Evolutionary conservation across 2,797 vertebrate genomes (phyloP).

Genomic region (Diplodus sargus): DNA sequence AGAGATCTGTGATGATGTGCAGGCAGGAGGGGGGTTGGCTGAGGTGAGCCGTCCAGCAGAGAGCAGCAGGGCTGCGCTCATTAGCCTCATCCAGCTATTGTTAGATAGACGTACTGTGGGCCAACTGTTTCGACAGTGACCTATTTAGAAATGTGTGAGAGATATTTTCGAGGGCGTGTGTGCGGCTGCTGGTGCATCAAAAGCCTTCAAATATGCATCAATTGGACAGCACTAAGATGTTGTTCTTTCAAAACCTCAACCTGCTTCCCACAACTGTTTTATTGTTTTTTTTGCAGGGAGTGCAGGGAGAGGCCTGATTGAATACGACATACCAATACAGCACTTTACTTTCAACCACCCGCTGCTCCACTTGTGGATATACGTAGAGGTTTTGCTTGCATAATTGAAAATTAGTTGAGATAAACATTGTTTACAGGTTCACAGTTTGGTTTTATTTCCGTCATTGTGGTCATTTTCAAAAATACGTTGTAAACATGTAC

Average conservation of each 20-base stretch:
- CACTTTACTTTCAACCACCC: background rate
- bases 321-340: background rate
- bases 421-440: background rate
- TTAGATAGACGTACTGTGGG: conserved; percentile 45
- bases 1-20: conserved; percentile 53
- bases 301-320: conserved; percentile 4
- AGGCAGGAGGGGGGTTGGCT: conserved; percentile 45
- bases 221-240: conserved; percentile 18
- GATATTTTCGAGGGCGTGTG: conserved; percentile 21
- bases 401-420: background rate
- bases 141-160: conserved; percentile 57
- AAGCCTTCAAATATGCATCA: background rate
- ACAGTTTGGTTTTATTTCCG: background rate
- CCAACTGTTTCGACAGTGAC: conserved; percentile 47
- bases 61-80: conserved; percentile 59
- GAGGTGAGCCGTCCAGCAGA: conserved; percentile 67
- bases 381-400: background rate
- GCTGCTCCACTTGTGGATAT: background rate
- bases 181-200: conserved; percentile 41
- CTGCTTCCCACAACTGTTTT: conserved; percentile 25
- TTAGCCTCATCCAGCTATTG: conserved; percentile 51
- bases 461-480: background rate
- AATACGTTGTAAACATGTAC: background rate
- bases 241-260: conserved; percentile 37
- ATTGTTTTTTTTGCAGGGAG: conserved; percentile 14